Evolutionary conservation across 2,113 vertebrate genomes (phyloP).

Genomic region (Malurus cyaneus): DNA sequence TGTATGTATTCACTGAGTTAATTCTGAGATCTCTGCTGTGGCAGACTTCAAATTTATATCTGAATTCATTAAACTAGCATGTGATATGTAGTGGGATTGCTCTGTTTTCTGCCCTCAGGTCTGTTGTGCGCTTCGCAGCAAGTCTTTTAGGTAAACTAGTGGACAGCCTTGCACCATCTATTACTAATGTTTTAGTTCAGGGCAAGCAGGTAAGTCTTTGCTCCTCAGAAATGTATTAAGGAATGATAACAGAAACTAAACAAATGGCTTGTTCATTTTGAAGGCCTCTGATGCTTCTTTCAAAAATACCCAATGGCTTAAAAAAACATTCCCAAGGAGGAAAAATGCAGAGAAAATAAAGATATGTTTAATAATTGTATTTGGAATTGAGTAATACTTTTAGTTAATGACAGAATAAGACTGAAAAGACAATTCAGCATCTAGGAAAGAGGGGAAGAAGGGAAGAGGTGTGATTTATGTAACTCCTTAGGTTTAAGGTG

Average conservation of each 20-base stretch:
- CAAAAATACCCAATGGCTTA: not conserved
- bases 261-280: not conserved
- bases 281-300: not conserved
- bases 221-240: conserved; percentile 42
- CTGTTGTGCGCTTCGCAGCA: conserved; percentile 95
- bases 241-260: conserved; percentile 32
- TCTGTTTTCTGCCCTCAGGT: conserved; percentile 92
- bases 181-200: conserved; percentile 99
- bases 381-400: not conserved
- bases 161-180: conserved; percentile 99
- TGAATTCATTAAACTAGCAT: conserved; percentile 67
- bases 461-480: not conserved
- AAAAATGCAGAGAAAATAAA: not conserved
- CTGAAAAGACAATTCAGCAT: not conserved
- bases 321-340: not conserved
- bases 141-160: conserved; percentile 99
- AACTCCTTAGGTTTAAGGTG: not conserved
- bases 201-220: conserved; percentile 96
- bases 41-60: not conserved
- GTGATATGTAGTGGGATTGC: conserved; percentile 78
- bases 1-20: not conserved
- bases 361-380: not conserved
- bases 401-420: not conserved
- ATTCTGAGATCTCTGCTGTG: not conserved
- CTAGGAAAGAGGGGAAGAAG: not conserved